phyloP scores from a whole-genome alignment of 2,113 vertebrate genomes.

The Pollimyrus isidori region DNA sequence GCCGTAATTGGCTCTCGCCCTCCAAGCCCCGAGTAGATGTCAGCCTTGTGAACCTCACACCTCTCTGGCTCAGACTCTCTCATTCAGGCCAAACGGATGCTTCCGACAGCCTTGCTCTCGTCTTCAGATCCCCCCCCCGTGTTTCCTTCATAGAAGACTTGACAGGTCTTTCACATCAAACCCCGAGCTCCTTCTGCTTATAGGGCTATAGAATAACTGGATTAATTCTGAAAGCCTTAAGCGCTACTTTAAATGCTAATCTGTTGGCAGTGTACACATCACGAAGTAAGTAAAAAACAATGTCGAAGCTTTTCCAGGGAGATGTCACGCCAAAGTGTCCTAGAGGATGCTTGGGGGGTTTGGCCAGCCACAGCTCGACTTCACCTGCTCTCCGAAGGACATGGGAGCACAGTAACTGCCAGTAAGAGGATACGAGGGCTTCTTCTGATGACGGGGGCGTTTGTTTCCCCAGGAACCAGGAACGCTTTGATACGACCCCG shows the following conservation, averaged over 20 bases:
- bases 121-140: not conserved
- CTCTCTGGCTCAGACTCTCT: not conserved
- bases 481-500: not conserved
- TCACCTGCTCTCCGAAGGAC: not conserved
- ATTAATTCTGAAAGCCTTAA: not conserved
- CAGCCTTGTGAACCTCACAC: not conserved
- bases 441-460: not conserved
- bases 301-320: not conserved
- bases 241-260: not conserved
- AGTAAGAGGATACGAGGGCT: not conserved
- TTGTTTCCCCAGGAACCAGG: not conserved
- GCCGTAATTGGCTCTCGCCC: not conserved
- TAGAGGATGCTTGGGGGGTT: not conserved
- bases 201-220: not conserved
- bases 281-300: not conserved
- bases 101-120: not conserved
- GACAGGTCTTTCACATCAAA: not conserved
- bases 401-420: not conserved
- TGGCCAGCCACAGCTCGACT: not conserved
- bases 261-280: not conserved
- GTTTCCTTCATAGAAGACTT: slow-evolving; percentile 1
- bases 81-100: not conserved
- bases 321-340: not conserved
- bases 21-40: not conserved
- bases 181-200: not conserved